These are phyloP conservation scores for Cynocephalus volans DNA, from an alignment of 2,113 vertebrate genomes.

Conservation along the genomic window DNA sequence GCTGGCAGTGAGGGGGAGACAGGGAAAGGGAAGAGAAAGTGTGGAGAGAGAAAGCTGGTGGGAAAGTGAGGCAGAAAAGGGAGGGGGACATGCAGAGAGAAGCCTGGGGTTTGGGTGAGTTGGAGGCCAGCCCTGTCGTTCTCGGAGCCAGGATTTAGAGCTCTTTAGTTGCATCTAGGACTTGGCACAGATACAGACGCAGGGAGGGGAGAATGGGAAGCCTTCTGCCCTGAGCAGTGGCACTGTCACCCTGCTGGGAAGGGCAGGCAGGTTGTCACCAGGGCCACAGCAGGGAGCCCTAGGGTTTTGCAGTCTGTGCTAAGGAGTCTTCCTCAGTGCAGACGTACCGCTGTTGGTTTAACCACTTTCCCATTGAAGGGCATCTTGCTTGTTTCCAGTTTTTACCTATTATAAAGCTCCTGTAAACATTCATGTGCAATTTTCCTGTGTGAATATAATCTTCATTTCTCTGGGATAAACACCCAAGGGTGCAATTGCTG, in stretches of 20 bases:
- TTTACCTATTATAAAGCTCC: not conserved
- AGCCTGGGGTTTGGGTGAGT: not conserved
- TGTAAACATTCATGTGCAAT: not conserved
- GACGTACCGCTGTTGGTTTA: not conserved
- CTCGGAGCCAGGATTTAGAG: not conserved
- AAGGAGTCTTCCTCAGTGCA: not conserved
- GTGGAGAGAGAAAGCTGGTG: too few species aligned
- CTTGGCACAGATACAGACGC: not conserved
- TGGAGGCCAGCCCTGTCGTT: not conserved
- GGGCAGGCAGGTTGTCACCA: not conserved
- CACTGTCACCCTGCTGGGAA: not conserved
- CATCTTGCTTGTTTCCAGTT: not conserved
- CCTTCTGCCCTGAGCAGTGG: fast-evolving
- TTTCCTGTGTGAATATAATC: not conserved
- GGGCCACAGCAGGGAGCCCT: not conserved
- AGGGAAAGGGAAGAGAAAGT: not conserved
- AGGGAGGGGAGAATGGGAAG: too few species aligned
- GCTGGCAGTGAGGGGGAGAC: not conserved
- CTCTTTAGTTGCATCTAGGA: not conserved
- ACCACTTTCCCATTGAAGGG: not conserved
- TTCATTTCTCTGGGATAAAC: not conserved
- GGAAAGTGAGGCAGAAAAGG: not conserved
- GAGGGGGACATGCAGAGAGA: not conserved
- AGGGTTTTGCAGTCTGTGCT: not conserved
- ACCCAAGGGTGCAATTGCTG: not conserved